Evolutionary conservation across 2,888 invertebrate genomes (phyloP).

Genomic region (Auanema freiburgensis): DNA sequence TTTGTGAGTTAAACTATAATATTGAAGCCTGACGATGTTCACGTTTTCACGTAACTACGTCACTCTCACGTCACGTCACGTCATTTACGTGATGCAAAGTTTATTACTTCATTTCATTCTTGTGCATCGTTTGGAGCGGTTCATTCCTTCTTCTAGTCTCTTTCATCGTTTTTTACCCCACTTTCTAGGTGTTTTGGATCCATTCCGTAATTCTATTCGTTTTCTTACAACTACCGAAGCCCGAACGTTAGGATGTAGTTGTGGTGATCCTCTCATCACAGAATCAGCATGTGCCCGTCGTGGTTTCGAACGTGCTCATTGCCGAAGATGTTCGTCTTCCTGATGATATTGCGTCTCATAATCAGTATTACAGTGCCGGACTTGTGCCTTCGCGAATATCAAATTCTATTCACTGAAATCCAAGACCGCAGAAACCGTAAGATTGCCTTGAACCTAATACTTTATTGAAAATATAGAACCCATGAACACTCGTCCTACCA

Average conservation of each 20-base stretch:
- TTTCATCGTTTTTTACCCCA: too few relatives aligned
- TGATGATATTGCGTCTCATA: not conserved
- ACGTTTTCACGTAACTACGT: not conserved
- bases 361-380: constrained; percentile 13
- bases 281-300: constrained; percentile 17
- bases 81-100: not conserved
- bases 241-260: constrained; percentile 8
- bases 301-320: constrained; percentile 5
- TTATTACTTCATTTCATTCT: not conserved
- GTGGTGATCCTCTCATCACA: constrained; percentile 19
- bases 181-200: constrained; percentile 19
- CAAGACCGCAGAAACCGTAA: constrained; percentile 2
- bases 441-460: too few relatives aligned
- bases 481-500: too few relatives aligned
- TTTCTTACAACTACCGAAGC: constrained; percentile 17
- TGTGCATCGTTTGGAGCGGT: not conserved
- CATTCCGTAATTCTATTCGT: not conserved
- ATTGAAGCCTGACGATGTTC: not conserved
- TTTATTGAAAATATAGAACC: too few relatives aligned
- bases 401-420: constrained; percentile 11
- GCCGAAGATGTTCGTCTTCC: constrained; percentile 5
- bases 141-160: not conserved
- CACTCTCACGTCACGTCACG: not conserved
- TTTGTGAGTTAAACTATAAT: constrained; percentile 13
- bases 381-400: constrained; percentile 16